These are phyloP conservation scores for Pristionchus arcanus DNA, from an alignment of 2,888 invertebrate genomes.

Conservation along the genomic window DNA sequence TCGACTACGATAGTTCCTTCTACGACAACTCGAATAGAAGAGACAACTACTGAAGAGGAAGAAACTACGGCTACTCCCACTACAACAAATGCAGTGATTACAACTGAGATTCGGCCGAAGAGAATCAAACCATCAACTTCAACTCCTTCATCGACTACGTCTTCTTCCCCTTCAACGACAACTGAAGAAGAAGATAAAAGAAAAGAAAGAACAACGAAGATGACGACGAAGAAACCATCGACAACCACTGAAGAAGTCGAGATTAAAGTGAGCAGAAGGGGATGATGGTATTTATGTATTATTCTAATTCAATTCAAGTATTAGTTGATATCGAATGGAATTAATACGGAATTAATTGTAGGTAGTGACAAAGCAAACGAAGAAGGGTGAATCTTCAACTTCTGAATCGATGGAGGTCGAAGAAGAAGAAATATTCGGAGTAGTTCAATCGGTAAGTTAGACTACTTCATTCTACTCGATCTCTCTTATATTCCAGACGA, in stretches of 20 bases:
- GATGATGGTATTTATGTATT: too few relatives aligned
- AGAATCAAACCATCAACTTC: not conserved
- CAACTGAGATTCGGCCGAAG: not conserved
- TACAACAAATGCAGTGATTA: not conserved
- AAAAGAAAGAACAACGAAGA: not conserved
- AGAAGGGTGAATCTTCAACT: not conserved
- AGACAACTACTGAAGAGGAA: constrained; percentile 11
- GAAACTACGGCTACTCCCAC: not conserved
- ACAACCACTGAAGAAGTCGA: constrained; percentile 25
- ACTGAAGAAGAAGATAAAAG: constrained; percentile 10
- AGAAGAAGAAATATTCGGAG: constrained; percentile 28
- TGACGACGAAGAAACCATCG: constrained; percentile 16
- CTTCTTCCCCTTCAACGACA: not conserved
- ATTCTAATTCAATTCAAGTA: not conserved
- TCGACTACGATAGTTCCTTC: not conserved
- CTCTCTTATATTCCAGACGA: not conserved
- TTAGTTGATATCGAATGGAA: not conserved
- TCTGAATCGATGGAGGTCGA: not conserved
- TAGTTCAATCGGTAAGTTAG: not conserved
- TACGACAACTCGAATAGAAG: not conserved
- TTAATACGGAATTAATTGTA: not conserved
- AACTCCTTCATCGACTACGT: not conserved
- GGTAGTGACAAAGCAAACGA: constrained; percentile 1
- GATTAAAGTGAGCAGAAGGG: not conserved
- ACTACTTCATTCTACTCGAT: not conserved